phyloP scores from a whole-genome alignment of 2,797 vertebrate genomes.

The Acrossocheilus fasciatus region DNA sequence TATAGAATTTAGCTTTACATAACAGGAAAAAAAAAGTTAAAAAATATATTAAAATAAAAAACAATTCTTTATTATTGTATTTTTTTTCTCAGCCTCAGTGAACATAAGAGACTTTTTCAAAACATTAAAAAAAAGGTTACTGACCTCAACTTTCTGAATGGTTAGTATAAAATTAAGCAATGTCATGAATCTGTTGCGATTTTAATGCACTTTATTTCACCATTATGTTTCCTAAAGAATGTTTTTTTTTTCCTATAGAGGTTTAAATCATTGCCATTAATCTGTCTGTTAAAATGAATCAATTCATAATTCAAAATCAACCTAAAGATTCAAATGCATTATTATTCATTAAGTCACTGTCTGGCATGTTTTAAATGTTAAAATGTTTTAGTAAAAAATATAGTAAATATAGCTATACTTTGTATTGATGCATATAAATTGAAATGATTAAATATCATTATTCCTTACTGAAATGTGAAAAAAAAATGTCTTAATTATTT shows the following conservation, averaged over 20 bases:
- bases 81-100: too few relatives aligned
- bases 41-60: too few relatives aligned
- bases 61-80: too few relatives aligned
- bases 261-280: background rate
- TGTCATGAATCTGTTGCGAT: background rate
- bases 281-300: background rate
- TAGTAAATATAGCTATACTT: background rate
- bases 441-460: background rate
- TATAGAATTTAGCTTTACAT: background rate
- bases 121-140: background rate
- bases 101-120: background rate
- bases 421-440: background rate
- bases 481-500: background rate
- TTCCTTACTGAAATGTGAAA: background rate
- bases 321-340: background rate
- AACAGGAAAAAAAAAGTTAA: background rate
- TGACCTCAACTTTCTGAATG: background rate
- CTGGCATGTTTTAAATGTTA: background rate
- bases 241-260: background rate
- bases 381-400: background rate
- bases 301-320: background rate
- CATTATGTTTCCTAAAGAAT: background rate
- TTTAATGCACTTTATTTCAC: background rate
- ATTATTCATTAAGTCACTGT: background rate
- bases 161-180: background rate